These are phyloP conservation scores for Enhydra lutris DNA, from an alignment of 2,113 vertebrate species.

Conservation along the genomic window DNA sequence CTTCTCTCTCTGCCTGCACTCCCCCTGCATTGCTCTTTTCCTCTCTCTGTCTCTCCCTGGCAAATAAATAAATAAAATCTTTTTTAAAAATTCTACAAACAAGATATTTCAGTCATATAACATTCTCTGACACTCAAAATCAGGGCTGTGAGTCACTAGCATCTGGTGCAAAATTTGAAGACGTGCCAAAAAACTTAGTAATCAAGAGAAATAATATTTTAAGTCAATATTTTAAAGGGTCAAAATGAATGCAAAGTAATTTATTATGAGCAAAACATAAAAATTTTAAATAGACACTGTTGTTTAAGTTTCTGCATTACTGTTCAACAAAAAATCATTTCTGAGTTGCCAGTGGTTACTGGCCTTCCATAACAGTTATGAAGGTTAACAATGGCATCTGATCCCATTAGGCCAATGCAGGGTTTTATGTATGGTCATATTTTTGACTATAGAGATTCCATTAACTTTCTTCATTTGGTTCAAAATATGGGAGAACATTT, in stretches of 20 bases:
- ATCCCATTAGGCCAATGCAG: not conserved
- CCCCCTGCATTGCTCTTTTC: too few relatives aligned
- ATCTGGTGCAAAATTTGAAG: not conserved
- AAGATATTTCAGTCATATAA: not conserved
- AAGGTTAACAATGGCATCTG: not conserved
- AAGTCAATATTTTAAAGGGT: not conserved
- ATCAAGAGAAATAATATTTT: not conserved
- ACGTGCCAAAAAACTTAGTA: not conserved
- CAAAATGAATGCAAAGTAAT: not conserved
- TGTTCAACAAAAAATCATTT: not conserved
- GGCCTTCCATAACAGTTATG: not conserved
- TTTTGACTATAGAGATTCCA: not conserved
- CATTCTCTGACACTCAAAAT: not conserved
- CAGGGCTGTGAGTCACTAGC: too few relatives aligned
- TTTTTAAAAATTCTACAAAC: not conserved
- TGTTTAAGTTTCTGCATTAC: not conserved
- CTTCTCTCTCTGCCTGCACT: too few relatives aligned
- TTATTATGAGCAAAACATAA: not conserved
- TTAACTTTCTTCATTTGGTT: not conserved
- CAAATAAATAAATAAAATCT: too few relatives aligned
- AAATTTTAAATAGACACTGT: not conserved
- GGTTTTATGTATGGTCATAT: not conserved
- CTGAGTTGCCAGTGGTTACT: not conserved
- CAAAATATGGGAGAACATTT: not conserved
- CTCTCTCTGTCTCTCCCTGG: too few relatives aligned